phyloP scores from a whole-genome alignment of 1,140 invertebrate genomes.

The Polypedilum vanderplanki region DNA sequence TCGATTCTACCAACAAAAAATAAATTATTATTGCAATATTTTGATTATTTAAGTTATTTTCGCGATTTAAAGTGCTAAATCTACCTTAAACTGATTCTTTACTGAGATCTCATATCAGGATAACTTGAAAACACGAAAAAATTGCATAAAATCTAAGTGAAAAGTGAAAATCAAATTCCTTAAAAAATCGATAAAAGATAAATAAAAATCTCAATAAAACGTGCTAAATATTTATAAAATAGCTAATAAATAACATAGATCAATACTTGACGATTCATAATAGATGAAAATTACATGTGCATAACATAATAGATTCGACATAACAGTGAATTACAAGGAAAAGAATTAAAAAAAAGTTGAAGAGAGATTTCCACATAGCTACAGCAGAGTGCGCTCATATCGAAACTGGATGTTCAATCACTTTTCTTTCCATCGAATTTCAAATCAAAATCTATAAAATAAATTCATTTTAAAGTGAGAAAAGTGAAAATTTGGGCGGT shows the following conservation, averaged over 20 bases:
- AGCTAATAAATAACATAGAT: conserved; percentile 8
- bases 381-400: conserved; percentile 26
- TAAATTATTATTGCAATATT: conserved; percentile 23
- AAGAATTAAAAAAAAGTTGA: conserved; percentile 18
- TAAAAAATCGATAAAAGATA: conserved; percentile 28
- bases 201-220: conserved; percentile 28
- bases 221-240: conserved; percentile 26
- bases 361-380: conserved; percentile 28
- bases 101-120: conserved; percentile 23
- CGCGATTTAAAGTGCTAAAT: conserved; percentile 26
- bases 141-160: conserved; percentile 25
- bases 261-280: conserved; percentile 6
- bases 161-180: conserved; percentile 27
- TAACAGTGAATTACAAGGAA: conserved; percentile 25
- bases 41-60: conserved; percentile 27
- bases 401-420: conserved; percentile 20
- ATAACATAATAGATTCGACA: background rate
- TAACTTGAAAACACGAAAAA: background rate
- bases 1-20: conserved; percentile 27
- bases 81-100: conserved; percentile 21
- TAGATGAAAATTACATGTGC: background rate
- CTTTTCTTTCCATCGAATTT: background rate
- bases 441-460: background rate
- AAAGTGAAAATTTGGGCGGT: background rate
- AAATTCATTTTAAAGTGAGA: background rate